phyloP scores from a whole-genome alignment of 2,888 invertebrate species.

The Melipona beecheii region DNA sequence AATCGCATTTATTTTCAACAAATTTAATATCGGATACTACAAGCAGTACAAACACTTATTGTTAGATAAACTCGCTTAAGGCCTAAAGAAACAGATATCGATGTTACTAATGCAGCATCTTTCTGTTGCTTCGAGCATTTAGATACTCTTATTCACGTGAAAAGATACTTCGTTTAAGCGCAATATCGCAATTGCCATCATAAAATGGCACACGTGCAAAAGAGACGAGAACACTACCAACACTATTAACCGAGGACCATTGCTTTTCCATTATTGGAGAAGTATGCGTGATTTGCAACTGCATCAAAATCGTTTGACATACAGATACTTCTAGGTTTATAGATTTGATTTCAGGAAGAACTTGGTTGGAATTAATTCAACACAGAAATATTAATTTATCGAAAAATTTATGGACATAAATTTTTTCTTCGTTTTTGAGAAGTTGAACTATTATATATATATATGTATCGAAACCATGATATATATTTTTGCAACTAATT shows the following conservation, averaged over 20 bases:
- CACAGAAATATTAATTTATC: not conserved
- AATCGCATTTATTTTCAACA: not conserved
- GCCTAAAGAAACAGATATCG: constrained; percentile 52
- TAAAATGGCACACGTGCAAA: constrained; percentile 43
- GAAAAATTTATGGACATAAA: not conserved
- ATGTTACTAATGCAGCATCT: constrained; percentile 49
- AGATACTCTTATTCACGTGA: constrained; percentile 53
- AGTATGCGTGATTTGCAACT: constrained; percentile 45
- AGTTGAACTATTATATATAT: not conserved
- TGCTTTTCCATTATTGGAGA: constrained; percentile 49
- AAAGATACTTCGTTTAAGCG: constrained; percentile 75
- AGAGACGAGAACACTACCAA: constrained; percentile 41
- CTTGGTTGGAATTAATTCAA: no score
- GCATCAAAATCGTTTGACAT: constrained; percentile 43
- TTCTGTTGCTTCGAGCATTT: constrained; percentile 68
- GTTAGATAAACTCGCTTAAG: constrained; percentile 52
- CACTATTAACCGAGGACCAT: constrained; percentile 73
- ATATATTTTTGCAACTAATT: not conserved
- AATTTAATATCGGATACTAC: constrained; percentile 29
- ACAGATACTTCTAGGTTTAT: constrained; percentile 8
- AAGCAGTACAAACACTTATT: constrained; percentile 46
- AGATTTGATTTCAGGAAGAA: constrained; percentile 4
- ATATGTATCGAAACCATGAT: no score
- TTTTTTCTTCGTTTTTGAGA: not conserved
- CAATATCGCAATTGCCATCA: constrained; percentile 75